Conservation (phyloP, 1,140 invertebrate species). For the Dryas iulia region DNA sequence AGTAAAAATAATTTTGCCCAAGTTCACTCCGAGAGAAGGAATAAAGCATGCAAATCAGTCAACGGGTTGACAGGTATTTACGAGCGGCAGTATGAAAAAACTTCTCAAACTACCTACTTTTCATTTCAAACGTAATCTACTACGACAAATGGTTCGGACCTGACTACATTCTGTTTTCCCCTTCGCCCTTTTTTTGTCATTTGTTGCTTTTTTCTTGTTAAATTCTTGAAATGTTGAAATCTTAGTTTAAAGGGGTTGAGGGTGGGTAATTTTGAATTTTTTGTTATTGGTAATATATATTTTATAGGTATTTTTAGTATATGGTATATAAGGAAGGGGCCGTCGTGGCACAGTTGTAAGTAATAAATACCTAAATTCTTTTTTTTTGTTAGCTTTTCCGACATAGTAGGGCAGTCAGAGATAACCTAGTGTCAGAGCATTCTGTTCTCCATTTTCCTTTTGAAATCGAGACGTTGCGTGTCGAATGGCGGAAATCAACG, state of each 20-base stretch:
- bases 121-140: constrained; percentile 70
- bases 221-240: constrained; percentile 17
- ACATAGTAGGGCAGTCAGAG: too few species aligned
- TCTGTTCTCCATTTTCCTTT: too few species aligned
- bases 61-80: constrained; percentile 66
- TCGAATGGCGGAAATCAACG: too few species aligned
- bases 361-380: too few species aligned
- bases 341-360: too few species aligned
- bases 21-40: neutral
- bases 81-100: constrained; percentile 56
- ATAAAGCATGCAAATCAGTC: constrained; percentile 53
- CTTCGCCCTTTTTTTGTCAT: constrained; percentile 42
- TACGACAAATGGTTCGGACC: constrained; percentile 68
- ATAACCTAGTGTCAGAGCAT: too few species aligned
- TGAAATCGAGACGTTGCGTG: too few species aligned
- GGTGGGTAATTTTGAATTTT: too few species aligned
- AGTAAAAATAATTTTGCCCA: neutral
- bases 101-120: constrained; percentile 64
- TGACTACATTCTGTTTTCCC: constrained; percentile 49
- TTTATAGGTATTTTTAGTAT: too few species aligned
- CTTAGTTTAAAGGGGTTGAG: constrained; percentile 9
- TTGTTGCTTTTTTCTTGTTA: constrained; percentile 32
- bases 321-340: too few species aligned
- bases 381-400: too few species aligned
- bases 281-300: too few species aligned